Conservation (phyloP, 2,888 invertebrate species). For the Pocota personata region DNA sequence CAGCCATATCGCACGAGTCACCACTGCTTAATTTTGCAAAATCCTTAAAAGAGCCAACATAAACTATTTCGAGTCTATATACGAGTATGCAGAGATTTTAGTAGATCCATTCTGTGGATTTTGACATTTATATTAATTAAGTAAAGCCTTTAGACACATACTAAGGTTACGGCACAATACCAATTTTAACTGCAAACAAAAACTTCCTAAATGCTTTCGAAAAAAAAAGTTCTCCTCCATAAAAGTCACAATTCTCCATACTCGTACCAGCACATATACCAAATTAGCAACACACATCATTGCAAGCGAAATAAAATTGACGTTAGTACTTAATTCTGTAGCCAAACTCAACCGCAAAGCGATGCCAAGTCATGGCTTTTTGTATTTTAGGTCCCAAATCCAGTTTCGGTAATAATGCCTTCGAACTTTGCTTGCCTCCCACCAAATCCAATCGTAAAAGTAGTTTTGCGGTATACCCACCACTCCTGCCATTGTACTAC, state of each 20-base stretch:
- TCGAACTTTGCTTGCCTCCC: constrained; percentile 62
- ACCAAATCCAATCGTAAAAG: constrained; percentile 67
- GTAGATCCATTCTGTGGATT: too few species aligned
- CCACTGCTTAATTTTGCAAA: too few species aligned
- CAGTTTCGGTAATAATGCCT: constrained; percentile 37
- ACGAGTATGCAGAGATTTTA: too few species aligned
- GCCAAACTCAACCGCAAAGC: constrained; percentile 66
- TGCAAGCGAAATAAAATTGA: constrained; percentile 55
- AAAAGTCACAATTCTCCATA: background rate
- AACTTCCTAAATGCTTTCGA: background rate
- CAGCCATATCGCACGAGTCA: too few species aligned
- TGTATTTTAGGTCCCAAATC: constrained; percentile 35
- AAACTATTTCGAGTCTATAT: too few species aligned
- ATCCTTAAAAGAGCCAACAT: too few species aligned
- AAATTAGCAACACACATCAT: constrained; percentile 58
- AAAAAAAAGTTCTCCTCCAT: background rate
- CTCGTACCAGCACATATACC: background rate
- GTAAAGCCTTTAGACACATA: background rate
- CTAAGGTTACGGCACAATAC: background rate
- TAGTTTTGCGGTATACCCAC: constrained; percentile 51
- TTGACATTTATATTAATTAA: too few species aligned
- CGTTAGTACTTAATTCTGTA: constrained; percentile 66
- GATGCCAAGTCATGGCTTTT: constrained; percentile 68
- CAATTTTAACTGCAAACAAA: background rate
- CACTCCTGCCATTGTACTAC: constrained; percentile 8